Base-by-base conservation (phyloP, 1,140 invertebrate genomes). In the Oedothorax gibbosus region DNA sequence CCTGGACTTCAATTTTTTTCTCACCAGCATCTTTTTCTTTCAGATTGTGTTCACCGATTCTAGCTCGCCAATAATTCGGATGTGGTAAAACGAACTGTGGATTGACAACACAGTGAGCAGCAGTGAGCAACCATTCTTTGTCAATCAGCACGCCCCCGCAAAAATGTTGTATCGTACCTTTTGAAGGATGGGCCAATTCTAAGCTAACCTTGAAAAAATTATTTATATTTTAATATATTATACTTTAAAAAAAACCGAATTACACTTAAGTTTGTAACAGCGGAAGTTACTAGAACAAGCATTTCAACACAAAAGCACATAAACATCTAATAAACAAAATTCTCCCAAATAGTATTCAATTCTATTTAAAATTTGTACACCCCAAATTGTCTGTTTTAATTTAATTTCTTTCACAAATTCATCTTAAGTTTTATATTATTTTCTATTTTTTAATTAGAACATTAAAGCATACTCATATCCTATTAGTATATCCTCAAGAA, bases 101-200 rank as follows among this genome's bases (percentile, higher is more conserved):
- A 90, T 95, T 97, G 89, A 95, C 93, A 85, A 98, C 93, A 89
- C 97, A 98, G 90, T 98, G 97, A 9, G 96, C 96, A 0, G 96
- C 96, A 0, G 96, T 97, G 11, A 98, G 90, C 11, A 97, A 92
- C 95, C 95, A 97, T 66, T 93, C 91, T 0, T 93, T 92, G 85
- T 95, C 93, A 56, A 98, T 94, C 1, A 98, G 92, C 6, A 97
- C 95, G 0, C 95, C 96, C 0, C 96, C 96, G 88, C 97, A 98
- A 96, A 96, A 98, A 88, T 98, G 96, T 0, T 95, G 95, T 77
- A 97, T 94, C 85, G 96, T 95, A 7, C 96, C 96, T 86, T 95
- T 93, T 87, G 94, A 95, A 0, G 96, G 96, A 90, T 97, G 96
- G 12, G 96, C 91, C 15, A 98, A 90, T 87, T 97, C 95, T 2